These are phyloP conservation scores for Myiotriccus ornatus DNA, from an alignment of 2,797 vertebrate species.

Conservation along the genomic window DNA sequence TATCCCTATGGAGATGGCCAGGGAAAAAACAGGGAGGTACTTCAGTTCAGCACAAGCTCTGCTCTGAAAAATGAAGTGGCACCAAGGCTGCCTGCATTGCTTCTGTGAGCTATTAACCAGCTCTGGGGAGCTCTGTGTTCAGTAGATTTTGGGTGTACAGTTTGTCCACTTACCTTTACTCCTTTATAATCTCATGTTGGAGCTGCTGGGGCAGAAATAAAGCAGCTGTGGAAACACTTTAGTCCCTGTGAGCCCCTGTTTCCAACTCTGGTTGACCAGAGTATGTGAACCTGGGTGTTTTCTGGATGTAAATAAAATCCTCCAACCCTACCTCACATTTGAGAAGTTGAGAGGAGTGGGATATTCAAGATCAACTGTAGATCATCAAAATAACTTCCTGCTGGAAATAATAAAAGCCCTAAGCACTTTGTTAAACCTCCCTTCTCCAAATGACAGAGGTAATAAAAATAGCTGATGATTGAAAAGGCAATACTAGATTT, in stretches of 20 bases:
- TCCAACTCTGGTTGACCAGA: background rate
- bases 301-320: background rate
- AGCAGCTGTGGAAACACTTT: background rate
- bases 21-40: background rate
- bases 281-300: background rate
- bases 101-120: background rate
- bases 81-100: background rate
- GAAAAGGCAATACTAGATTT: background rate
- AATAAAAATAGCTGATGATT: background rate
- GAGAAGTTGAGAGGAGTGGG: background rate
- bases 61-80: background rate
- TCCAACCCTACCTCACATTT: background rate
- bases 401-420: background rate
- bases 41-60: fast-evolving
- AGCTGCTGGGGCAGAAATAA: background rate
- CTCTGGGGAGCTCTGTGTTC: background rate
- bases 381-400: background rate
- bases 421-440: background rate
- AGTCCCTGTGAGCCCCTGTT: background rate
- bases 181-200: background rate
- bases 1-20: background rate
- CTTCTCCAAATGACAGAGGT: background rate
- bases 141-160: background rate
- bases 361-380: background rate
- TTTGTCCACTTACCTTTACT: background rate